A percentile compares a stretch with the other conserved stretches of the same genome.
Evolutionary conservation across 2,888 invertebrate species (phyloP).

Genomic region (Myopa testacea): DNA sequence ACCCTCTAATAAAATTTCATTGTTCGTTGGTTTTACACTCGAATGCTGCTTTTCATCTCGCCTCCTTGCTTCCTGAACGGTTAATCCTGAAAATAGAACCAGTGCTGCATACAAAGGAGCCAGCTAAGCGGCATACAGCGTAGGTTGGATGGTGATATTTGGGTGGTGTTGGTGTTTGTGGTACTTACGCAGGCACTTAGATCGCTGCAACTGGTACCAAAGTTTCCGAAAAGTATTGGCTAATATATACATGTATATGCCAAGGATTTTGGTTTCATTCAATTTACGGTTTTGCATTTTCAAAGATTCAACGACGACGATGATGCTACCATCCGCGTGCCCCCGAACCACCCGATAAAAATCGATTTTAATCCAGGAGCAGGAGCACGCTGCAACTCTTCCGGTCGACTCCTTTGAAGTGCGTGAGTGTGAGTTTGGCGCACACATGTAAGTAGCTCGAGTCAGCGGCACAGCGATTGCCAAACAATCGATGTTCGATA

Average conservation of each 20-base stretch:
- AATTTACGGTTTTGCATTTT: conserved; percentile 44
- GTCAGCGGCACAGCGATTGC: not conserved
- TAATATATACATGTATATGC: conserved; percentile 33
- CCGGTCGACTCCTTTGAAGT: not conserved
- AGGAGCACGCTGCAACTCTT: conserved; percentile 19
- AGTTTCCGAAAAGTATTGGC: conserved; percentile 7
- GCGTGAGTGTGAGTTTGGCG: not conserved
- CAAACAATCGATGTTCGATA: not conserved
- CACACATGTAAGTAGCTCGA: not conserved
- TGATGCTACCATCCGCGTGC: not conserved
- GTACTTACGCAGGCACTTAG: conserved; percentile 11
- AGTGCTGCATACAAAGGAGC: conserved; percentile 33
- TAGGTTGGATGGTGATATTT: not conserved
- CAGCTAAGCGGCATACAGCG: not conserved
- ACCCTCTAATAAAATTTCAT: conserved; percentile 21
- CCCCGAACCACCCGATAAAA: not conserved
- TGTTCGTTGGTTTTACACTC: conserved; percentile 5
- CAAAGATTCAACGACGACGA: conserved; percentile 11
- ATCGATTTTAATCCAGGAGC: conserved; percentile 31
- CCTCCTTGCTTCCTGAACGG: conserved; percentile 4
- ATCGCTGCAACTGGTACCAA: conserved; percentile 18
- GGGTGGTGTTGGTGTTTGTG: conserved; percentile 15
- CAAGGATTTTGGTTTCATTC: conserved; percentile 45
- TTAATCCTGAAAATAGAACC: conserved; percentile 34
- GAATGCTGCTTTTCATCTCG: not conserved